These are phyloP conservation scores for Drosophila macrospina DNA, from an alignment of 2,888 invertebrate genomes.

Conservation along the genomic window DNA sequence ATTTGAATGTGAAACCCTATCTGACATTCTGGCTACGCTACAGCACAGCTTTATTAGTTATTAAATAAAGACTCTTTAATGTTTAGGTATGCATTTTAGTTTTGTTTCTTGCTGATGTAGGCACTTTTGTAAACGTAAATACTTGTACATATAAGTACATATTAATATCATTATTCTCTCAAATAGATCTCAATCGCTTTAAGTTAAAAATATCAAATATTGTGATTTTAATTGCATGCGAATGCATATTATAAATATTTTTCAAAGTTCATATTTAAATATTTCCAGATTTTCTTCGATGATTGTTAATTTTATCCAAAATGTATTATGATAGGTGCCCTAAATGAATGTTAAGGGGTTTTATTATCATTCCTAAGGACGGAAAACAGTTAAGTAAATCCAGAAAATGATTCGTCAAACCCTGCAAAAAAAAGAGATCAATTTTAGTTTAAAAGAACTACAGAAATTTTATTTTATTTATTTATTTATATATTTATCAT, in stretches of 20 bases:
- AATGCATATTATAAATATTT: neutral
- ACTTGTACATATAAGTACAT: conserved; percentile 22
- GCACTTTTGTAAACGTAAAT: conserved; percentile 67
- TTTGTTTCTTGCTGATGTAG: conserved; percentile 54
- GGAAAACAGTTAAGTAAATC: conserved; percentile 9
- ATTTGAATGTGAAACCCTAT: conserved; percentile 46
- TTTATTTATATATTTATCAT: no score
- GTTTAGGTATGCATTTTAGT: conserved; percentile 24
- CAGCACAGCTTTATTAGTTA: conserved; percentile 52
- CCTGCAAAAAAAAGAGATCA: neutral
- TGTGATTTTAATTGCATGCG: neutral
- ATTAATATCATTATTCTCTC: conserved; percentile 10
- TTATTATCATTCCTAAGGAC: conserved; percentile 1
- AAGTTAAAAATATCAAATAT: conserved; percentile 3
- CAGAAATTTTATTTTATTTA: no score
- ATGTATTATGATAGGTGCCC: conserved; percentile 3
- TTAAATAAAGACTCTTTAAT: conserved; percentile 13
- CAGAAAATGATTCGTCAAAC: neutral
- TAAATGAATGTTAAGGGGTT: neutral
- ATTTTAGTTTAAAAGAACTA: neutral
- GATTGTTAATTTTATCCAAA: conserved; percentile 5
- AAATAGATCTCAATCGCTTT: neutral
- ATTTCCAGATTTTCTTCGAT: neutral
- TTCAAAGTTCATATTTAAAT: neutral
- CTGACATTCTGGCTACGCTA: conserved; percentile 52